Percentiles rank a stretch among this genome's conserved stretches.
phyloP scores from a whole-genome alignment of 2,797 vertebrate genomes.

The Momotus momota region DNA sequence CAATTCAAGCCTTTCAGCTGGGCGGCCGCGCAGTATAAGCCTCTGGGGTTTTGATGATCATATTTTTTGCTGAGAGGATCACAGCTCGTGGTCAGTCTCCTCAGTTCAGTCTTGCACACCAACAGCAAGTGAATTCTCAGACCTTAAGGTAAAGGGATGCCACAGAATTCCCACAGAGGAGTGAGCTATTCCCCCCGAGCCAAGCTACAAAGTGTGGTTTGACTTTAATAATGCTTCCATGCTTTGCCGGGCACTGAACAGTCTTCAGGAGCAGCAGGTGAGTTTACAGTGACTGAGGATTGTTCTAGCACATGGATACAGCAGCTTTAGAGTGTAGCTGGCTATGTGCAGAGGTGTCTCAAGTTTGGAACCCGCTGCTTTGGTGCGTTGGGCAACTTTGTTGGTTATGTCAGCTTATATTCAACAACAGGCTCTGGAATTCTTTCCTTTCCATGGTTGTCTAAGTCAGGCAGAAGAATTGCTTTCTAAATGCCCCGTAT shows the following conservation, averaged over 20 bases:
- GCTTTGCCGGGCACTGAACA: accelerated
- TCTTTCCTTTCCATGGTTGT: background rate
- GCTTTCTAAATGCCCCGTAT: accelerated
- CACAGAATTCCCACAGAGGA: background rate
- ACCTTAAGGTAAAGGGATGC: background rate
- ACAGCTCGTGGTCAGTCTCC: background rate
- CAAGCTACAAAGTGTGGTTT: constrained; percentile 17
- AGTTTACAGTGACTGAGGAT: background rate
- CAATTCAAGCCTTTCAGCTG: background rate
- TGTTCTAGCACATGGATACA: background rate
- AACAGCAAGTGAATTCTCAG: background rate
- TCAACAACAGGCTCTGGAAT: background rate
- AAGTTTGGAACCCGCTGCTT: background rate
- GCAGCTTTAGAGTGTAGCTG: background rate
- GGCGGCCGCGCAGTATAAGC: constrained; percentile 19
- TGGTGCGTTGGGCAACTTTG: background rate
- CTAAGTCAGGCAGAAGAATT: background rate
- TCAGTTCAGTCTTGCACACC: background rate
- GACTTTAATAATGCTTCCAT: background rate
- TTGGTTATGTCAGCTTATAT: background rate
- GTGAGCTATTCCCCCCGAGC: background rate
- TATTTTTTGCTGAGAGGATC: background rate
- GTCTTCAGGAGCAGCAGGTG: background rate
- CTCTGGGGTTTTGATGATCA: constrained; percentile 22
- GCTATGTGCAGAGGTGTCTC: too few relatives aligned